Base-by-base conservation (phyloP, 2,113 vertebrate genomes). In the Mandrillus leucophaeus region DNA sequence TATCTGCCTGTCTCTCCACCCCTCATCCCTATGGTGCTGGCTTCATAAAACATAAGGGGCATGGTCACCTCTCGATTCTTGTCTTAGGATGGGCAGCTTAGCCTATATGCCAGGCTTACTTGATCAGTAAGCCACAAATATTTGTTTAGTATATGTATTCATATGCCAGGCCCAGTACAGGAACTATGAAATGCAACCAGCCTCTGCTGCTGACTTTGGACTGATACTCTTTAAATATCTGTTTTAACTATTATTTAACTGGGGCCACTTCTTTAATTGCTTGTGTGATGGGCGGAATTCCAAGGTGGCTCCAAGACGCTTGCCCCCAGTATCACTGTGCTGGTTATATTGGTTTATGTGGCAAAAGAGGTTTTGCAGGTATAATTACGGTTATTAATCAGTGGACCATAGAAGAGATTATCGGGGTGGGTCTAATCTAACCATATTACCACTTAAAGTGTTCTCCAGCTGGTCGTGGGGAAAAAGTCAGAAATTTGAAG, bases 161-260 rank as follows among this genome's bases (percentile, higher is more conserved):
- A 25, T 23, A 25, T 23, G 11, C 2, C 30, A 48, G 64, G 4
- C 38, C 70, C 86, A 57, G 14, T 82, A 38, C 7, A 22, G 82
- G 50, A 38, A 48, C 48, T 64, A 38, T 38, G 43, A 81, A 84
- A 88, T 80, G 30, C 3, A 30, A 59, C 8, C 40, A 14, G 22
- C 32, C 45, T 95, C 20, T 88, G 40, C 70, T 73, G 55, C 8
- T 81, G 78, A 93, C 40, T 40, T 88, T 20, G 57, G 83, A 85
- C 14, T 96, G 45, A 85, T 68, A 64, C 85, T 88, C 55, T 92
- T 66, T 80, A 96, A 96, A 38, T 80, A 87, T 70, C 70, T 84
- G 18, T 90, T 88, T 76, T 27, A 8, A 55, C 17, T 91, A 23
- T 59, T 93, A 40, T 70, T 80, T 85, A 89, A 76, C 3, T 89